phyloP scores from a whole-genome alignment of 2,888 invertebrate species.

The Bursaphelenchus okinawaensis region DNA sequence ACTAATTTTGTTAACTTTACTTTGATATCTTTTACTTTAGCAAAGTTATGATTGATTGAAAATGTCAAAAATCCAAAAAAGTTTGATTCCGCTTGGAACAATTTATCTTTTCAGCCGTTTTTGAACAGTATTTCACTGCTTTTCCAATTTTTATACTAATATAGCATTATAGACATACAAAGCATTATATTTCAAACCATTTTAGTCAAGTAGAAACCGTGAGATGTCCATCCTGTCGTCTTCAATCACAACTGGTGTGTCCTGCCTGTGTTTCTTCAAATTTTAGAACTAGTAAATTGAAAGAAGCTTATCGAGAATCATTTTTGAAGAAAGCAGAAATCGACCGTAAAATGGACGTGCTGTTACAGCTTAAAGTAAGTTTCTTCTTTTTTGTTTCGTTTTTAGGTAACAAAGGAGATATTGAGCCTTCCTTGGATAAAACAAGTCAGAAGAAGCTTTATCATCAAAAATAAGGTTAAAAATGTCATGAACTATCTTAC shows the following conservation, averaged over 20 bases:
- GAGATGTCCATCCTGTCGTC: constrained; percentile 11
- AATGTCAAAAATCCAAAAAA: background rate
- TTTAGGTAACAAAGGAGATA: background rate
- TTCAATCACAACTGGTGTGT: background rate
- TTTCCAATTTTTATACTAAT: too few species aligned
- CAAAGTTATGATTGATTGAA: background rate
- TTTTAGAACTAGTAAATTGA: background rate
- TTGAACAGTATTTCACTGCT: too few species aligned
- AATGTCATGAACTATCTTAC: too few species aligned
- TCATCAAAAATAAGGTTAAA: too few species aligned
- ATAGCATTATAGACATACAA: too few species aligned
- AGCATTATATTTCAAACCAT: background rate
- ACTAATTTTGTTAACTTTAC: too few species aligned
- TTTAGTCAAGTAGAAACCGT: background rate
- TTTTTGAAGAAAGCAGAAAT: constrained; percentile 12
- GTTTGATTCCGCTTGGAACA: background rate
- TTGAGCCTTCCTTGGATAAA: background rate
- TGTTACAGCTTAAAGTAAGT: background rate
- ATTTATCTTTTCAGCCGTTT: too few species aligned
- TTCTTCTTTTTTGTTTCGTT: background rate
- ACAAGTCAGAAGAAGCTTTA: too few species aligned
- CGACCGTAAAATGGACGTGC: background rate
- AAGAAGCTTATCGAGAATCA: constrained; percentile 8
- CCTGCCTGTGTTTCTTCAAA: background rate
- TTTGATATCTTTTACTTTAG: too few species aligned